These are phyloP conservation scores for Erythrolamprus reginae DNA, from an alignment of 2,113 vertebrate genomes.

Conservation along the genomic window DNA sequence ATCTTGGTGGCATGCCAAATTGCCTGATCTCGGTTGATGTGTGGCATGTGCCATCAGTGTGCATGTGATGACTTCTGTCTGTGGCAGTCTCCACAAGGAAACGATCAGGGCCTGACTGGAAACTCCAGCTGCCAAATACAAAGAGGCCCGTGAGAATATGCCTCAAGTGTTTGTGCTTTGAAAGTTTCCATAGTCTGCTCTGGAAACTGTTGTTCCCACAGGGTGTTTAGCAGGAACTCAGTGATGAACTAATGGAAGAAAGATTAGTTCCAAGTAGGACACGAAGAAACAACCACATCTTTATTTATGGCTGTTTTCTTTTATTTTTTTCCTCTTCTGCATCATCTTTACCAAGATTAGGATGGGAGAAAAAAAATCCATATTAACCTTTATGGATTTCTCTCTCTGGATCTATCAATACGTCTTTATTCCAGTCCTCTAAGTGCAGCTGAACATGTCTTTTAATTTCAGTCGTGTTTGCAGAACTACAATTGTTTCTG, in stretches of 20 bases:
- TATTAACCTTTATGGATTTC: background rate
- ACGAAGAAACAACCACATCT: background rate
- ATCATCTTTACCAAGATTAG: background rate
- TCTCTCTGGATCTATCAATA: background rate
- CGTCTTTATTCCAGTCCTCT: background rate
- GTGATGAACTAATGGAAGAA: constrained; percentile 4
- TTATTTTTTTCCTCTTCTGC: background rate
- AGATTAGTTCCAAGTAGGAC: background rate
- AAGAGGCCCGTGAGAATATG: constrained; percentile 5
- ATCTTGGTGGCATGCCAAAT: background rate
- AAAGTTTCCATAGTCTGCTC: constrained; percentile 14
- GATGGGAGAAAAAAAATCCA: background rate
- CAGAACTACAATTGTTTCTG: background rate
- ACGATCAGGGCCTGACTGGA: background rate
- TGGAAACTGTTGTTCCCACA: constrained; percentile 16
- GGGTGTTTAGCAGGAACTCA: background rate
- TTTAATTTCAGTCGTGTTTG: background rate
- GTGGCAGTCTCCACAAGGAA: background rate
- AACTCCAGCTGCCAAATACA: background rate
- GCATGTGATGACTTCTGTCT: background rate
- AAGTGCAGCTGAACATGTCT: background rate
- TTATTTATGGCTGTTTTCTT: background rate
- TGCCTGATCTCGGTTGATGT: background rate
- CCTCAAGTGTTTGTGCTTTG: background rate
- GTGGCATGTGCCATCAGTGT: background rate